Percentiles rank a stretch among this genome's conserved stretches.
phyloP scores from a whole-genome alignment of 2,888 invertebrate genomes.

The Lucinisca nassula region DNA sequence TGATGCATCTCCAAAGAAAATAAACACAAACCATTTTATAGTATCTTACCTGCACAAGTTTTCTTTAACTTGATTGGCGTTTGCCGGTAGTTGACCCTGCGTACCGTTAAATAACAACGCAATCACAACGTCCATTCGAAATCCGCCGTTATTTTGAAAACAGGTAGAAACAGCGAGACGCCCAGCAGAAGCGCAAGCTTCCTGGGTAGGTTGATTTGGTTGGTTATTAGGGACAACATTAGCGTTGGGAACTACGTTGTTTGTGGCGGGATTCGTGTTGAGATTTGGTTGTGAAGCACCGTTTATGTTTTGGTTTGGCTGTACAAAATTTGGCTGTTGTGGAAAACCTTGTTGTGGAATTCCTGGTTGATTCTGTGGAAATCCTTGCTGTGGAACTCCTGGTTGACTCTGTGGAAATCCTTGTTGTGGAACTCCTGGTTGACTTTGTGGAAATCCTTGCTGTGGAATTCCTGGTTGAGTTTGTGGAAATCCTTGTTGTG shows the following conservation, averaged over 20 bases:
- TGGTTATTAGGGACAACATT: neutral
- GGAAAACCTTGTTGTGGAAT: conserved; percentile 34
- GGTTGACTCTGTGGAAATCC: neutral
- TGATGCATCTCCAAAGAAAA: too few relatives aligned
- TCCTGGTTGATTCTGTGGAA: neutral
- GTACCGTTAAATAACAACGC: conserved; percentile 68
- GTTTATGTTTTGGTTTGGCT: conserved; percentile 12
- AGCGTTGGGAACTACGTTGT: neutral
- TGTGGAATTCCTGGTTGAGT: neutral
- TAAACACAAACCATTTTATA: too few relatives aligned
- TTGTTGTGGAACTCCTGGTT: neutral
- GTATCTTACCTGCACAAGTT: conserved; percentile 61
- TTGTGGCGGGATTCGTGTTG: neutral
- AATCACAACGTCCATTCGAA: conserved; percentile 61
- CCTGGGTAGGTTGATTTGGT: neutral
- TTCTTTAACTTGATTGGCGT: conserved; percentile 49
- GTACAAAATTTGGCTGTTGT: conserved; percentile 18
- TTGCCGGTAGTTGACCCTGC: conserved; percentile 62
- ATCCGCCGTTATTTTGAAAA: conserved; percentile 67
- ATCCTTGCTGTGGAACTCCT: neutral
- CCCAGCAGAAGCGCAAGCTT: conserved; percentile 42
- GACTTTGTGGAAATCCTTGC: conserved; percentile 1
- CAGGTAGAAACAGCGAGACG: conserved; percentile 64
- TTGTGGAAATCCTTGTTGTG: conserved; percentile 7
- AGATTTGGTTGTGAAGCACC: neutral